Base-by-base conservation (phyloP, 2,888 invertebrate species). In the Caenorhabditis sp. region DNA sequence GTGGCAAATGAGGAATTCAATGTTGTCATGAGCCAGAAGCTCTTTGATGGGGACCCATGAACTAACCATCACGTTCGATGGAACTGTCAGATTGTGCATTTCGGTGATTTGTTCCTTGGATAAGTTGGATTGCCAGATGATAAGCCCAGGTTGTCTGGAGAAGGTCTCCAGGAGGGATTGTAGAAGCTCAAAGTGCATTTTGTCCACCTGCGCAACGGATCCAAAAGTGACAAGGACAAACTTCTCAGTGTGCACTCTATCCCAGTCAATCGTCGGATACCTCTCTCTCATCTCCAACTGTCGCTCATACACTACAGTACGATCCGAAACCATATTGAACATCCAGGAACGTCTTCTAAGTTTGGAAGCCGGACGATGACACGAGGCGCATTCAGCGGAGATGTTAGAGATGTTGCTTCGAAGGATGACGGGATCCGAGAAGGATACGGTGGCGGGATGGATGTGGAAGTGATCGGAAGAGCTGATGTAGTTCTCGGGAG, bases 21-120 rank as follows among this genome's bases (percentile, higher is more conserved):
- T 80, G 49, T 90, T 91, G 6, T 81, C 85, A 72, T 90, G 90
- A 8, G 90, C 90, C 69, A 90, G 51, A 7, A 90, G 77, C 24
- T 87, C 85, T 64, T 90, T 90, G 16, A 90, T 89, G 5, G 90
- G 90, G n/a, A 88, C 89, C 90, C 90, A 90, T 22, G 81, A 76
- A 41, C 86, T 76, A 12, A 90, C 26, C 35, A 81, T 75, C 4
- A 90, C 85, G 66, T 90, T 90, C 2, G 41, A 6, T 10, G 88
- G 86, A 1, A 87, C 73, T 16, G 73, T 77, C 8, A 85, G 59
- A 35, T 84, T 81, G 16, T 86, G 70, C 26, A 86, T 80, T 26
- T 28, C 10, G 8, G 26, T 66, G 6, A 88, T 80, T 10, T 79
- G 76, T 16, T 88, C 86, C 7, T 28, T 58, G 8, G n/a, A 59